Conservation (phyloP, 1,140 invertebrate genomes). For the Lamellibrachia luymesi region DNA sequence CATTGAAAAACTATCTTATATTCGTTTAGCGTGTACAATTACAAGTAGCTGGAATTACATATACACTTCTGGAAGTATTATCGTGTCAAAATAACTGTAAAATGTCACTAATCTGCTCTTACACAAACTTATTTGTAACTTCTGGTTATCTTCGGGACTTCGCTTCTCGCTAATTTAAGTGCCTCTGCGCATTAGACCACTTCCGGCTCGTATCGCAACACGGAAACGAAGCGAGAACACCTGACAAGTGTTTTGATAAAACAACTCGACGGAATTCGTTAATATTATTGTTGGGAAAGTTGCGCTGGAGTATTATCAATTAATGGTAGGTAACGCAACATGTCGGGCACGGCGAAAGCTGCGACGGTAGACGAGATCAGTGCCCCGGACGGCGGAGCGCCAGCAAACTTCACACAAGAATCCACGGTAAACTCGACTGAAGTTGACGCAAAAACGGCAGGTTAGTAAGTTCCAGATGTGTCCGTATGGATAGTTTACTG, state of each 20-base stretch:
- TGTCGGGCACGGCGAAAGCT: not conserved
- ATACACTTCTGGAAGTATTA: not conserved
- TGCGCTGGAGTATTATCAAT: not conserved
- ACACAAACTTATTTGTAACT: not conserved
- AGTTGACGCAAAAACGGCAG: not conserved
- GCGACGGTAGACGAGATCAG: not conserved
- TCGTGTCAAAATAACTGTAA: not conserved
- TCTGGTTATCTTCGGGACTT: not conserved
- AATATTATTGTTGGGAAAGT: not conserved
- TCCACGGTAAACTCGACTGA: not conserved
- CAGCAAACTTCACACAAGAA: not conserved
- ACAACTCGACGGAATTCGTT: not conserved
- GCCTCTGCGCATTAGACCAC: not conserved
- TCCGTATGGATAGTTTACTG: not conserved
- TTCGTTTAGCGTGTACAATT: not conserved
- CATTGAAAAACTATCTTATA: not conserved
- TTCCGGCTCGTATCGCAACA: not conserved
- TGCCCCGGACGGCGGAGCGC: not conserved
- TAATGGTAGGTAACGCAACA: not conserved
- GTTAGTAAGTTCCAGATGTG: not conserved
- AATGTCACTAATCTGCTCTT: not conserved
- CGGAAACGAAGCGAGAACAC: not conserved
- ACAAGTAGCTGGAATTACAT: not conserved
- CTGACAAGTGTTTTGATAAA: not conserved
- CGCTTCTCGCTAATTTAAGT: not conserved